phyloP scores from a whole-genome alignment of 2,113 vertebrate genomes.

The Trachemys scripta region DNA sequence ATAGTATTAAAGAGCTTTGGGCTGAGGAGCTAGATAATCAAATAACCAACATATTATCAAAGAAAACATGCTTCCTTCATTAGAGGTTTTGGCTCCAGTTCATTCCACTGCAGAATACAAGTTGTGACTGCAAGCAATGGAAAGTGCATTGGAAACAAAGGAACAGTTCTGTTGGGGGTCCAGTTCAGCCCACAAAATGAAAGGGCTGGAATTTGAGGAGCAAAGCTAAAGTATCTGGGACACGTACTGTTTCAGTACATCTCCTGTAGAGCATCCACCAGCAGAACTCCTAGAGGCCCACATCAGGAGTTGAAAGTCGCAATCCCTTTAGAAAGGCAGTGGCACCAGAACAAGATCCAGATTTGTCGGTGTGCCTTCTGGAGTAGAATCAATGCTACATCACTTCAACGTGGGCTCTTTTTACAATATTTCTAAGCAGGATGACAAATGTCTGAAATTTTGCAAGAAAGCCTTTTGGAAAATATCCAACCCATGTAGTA shows the following conservation, averaged over 20 bases:
- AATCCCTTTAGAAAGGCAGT: background rate
- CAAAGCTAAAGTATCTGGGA: too few relatives aligned
- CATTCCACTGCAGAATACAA: background rate
- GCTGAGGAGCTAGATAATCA: background rate
- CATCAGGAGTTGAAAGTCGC: background rate
- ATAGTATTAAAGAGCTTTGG: background rate
- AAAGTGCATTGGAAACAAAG: background rate
- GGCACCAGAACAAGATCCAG: background rate
- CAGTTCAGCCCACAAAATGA: background rate
- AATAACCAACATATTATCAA: background rate
- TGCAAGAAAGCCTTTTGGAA: background rate
- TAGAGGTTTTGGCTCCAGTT: background rate
- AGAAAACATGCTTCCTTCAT: background rate
- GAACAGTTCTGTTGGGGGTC: background rate
- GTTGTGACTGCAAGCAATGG: background rate
- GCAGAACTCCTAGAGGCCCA: background rate
- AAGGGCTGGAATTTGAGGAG: background rate
- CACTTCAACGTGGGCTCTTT: background rate
- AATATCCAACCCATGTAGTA: background rate
- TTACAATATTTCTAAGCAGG: accelerated
- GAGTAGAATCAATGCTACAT: background rate
- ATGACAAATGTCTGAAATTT: background rate
- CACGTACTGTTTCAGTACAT: background rate
- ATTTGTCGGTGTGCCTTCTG: background rate
- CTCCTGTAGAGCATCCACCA: background rate